Base-by-base conservation (phyloP, 2,113 vertebrate species). In the Fregata magnificens region DNA sequence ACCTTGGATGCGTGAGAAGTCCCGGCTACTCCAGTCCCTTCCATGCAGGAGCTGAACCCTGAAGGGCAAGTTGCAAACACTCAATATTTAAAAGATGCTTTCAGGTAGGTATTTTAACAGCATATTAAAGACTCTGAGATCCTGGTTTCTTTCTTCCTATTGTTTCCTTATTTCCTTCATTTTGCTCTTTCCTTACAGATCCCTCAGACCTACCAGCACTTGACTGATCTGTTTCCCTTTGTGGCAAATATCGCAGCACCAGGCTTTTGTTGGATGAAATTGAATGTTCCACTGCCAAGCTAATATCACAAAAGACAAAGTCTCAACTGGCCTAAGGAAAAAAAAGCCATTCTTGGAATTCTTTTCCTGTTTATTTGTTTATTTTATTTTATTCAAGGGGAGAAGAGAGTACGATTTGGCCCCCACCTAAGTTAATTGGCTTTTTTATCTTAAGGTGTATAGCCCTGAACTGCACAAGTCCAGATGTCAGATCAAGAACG, bases 291-390 rank as follows among this genome's bases (percentile, higher is more conserved):
- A 26, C 56, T 95, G 91, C 86, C 76, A 89, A 89, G 53, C 49
- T 91, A 95, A 13, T 70, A 95, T 76, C 44, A 49, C 26, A 87
- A 88, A 73, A 91, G 82, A 90, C 72, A 67, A 45, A 89, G 36
- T 66, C 63, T 84, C 66, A 82, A 26, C 66, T 87, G 24, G 49
- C 53, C 80, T 78, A 86, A 77, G 79, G 44, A 36, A 45, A 40
- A 72, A 69, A 67, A 16, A 10, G 20, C 44, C 5, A 85, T 94
- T 89, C 81, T 74, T 93, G 52, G 56, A 93, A 96, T 95, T 95
- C 40, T 82, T 95, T 80, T 53, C 73, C 53, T 77, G 80, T 53
- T 93, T 55, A 86, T 87, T 91, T 91, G 73, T 91, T 94, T 81
- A 74, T 58, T 93, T 80, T 79, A 62, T 65, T 89, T 90, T 83